A percentile compares a stretch with the other conserved stretches of the same genome.
Evolutionary conservation across 2,888 invertebrate genomes (phyloP).

Genomic region (Drosophila borborema): DNA sequence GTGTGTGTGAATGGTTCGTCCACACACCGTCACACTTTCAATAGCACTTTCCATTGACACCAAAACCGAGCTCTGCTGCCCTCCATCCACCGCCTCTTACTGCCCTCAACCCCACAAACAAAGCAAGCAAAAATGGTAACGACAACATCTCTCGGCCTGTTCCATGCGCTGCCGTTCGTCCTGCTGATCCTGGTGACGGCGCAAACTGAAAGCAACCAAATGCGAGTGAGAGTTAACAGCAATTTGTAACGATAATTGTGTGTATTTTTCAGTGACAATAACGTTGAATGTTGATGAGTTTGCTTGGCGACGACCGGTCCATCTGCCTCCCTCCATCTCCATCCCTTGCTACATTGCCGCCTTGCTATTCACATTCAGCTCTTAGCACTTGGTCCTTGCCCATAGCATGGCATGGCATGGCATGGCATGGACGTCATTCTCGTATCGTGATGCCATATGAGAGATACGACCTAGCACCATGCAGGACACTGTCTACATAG

Average conservation of each 20-base stretch:
- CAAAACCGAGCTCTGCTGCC: conserved; percentile 49
- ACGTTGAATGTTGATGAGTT: conserved; percentile 79
- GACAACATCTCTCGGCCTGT: conserved; percentile 48
- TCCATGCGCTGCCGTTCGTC: conserved; percentile 17
- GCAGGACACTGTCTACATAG: conserved; percentile 41
- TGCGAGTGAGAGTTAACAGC: conserved; percentile 73
- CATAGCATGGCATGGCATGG: conserved; percentile 9
- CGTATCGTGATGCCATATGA: conserved; percentile 42
- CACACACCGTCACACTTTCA: conserved; percentile 58
- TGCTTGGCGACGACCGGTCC: conserved; percentile 62
- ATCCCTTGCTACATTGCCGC: not conserved
- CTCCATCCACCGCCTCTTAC: not conserved
- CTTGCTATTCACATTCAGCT: conserved; percentile 1
- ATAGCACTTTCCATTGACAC: conserved; percentile 74
- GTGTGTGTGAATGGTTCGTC: conserved; percentile 48
- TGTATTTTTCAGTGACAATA: conserved; percentile 79
- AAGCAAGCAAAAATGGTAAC: conserved; percentile 44
- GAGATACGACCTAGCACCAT: conserved; percentile 39
- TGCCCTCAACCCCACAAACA: not conserved
- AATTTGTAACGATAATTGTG: conserved; percentile 80
- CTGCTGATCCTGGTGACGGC: conserved; percentile 18
- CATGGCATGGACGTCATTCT: conserved; percentile 41
- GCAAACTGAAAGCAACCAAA: conserved; percentile 36
- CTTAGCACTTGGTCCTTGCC: conserved; percentile 28
- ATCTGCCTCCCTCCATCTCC: conserved; percentile 10